phyloP scores from a whole-genome alignment of 2,113 vertebrate species.

The Notarius lentiginosus region DNA sequence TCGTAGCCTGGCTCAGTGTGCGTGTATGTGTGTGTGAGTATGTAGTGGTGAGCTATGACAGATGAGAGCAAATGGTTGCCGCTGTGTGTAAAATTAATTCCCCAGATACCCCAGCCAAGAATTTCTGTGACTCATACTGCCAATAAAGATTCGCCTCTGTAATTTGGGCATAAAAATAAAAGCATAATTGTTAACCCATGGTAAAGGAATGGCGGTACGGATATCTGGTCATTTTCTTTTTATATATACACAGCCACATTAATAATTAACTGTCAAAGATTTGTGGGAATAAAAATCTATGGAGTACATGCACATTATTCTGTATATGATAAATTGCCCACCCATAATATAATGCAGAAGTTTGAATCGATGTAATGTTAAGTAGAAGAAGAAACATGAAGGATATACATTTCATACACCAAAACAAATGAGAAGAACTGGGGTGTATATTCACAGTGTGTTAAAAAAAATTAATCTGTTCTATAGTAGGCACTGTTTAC shows the following conservation, averaged over 20 bases:
- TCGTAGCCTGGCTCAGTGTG: conserved; percentile 25
- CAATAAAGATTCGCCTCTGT: conserved; percentile 46
- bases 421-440: not conserved
- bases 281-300: conserved; percentile 23
- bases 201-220: conserved; percentile 33
- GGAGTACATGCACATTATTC: not conserved
- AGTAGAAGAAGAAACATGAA: not conserved
- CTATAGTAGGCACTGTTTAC: no score
- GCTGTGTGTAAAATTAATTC: conserved; percentile 55
- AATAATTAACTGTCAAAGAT: conserved; percentile 45
- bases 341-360: not conserved
- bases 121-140: conserved; percentile 43
- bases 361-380: not conserved
- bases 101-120: conserved; percentile 36
- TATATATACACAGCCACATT: conserved; percentile 36
- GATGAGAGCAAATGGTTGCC: conserved; percentile 49
- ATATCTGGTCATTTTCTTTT: conserved; percentile 33
- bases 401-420: not conserved
- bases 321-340: conserved; percentile 20
- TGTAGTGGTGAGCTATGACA: conserved; percentile 42
- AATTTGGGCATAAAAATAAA: conserved; percentile 56
- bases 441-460: not conserved
- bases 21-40: conserved; percentile 12
- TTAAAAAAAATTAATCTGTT: no score
- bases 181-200: conserved; percentile 47